A percentile compares a stretch with the other conserved stretches of the same genome.
Evolutionary conservation across 2,888 invertebrate genomes (phyloP).

Genomic region (Pilophorus perplexus): DNA sequence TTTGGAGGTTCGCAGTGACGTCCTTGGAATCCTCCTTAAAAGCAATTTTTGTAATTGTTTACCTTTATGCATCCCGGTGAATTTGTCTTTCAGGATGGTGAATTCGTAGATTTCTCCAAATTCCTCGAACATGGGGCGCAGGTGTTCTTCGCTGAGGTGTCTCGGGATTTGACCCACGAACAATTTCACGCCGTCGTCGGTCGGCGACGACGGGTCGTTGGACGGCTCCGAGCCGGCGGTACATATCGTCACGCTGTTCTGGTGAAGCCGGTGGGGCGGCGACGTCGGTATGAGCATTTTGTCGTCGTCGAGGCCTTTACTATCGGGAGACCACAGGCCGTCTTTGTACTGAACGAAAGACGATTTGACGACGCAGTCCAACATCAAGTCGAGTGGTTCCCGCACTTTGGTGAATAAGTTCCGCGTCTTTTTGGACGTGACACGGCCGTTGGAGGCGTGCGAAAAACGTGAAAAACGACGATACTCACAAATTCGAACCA

Average conservation of each 20-base stretch:
- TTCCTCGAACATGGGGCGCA: constrained; percentile 87
- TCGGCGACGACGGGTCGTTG: not conserved
- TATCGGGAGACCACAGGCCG: constrained; percentile 1
- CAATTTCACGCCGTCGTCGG: constrained; percentile 62
- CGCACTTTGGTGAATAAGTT: not conserved
- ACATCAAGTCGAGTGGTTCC: not conserved
- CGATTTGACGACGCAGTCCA: constrained; percentile 30
- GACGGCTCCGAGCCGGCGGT: not conserved
- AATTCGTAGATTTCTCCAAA: constrained; percentile 93
- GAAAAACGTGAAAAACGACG: not conserved
- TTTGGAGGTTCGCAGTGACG: too few species aligned
- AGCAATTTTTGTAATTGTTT: too few species aligned
- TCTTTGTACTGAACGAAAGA: constrained; percentile 5
- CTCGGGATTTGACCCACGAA: constrained; percentile 92
- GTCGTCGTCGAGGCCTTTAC: not conserved
- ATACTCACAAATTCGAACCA: too few species aligned
- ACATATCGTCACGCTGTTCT: not conserved
- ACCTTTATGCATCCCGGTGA: constrained; percentile 96
- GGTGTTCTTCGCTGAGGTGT: constrained; percentile 81
- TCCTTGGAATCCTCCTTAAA: too few species aligned
- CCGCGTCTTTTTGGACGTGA: too few species aligned
- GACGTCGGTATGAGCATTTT: constrained; percentile 4
- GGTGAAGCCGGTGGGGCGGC: not conserved
- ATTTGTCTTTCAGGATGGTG: constrained; percentile 89
- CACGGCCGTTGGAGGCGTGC: not conserved